phyloP scores from a whole-genome alignment of 2,797 vertebrate species.

The Esox masquinongy region DNA sequence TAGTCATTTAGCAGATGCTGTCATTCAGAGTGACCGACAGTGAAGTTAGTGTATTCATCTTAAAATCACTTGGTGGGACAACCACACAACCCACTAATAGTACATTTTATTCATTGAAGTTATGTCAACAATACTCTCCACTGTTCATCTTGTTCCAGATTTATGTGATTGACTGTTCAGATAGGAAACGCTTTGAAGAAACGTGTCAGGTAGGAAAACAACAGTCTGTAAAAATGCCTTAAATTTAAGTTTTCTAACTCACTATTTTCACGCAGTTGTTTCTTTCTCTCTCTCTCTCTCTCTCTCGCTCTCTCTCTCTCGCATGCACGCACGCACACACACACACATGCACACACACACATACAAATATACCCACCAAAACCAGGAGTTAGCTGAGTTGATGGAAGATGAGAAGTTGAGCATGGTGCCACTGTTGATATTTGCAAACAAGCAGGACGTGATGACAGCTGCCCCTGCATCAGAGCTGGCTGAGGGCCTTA shows the following conservation, averaged over 20 bases:
- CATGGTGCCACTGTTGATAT: constrained; percentile 73
- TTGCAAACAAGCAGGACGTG: constrained; percentile 80
- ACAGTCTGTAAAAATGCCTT: neutral
- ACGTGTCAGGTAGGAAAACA: constrained; percentile 73
- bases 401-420: constrained; percentile 72
- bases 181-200: constrained; percentile 84
- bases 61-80: too few relatives aligned
- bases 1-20: too few relatives aligned
- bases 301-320: neutral
- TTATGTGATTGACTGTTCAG: constrained; percentile 86
- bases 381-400: constrained; percentile 72
- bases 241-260: neutral
- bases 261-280: neutral
- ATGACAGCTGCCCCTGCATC: constrained; percentile 68
- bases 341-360: neutral
- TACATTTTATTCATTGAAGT: too few relatives aligned
- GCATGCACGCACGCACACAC: too few relatives aligned
- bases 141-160: constrained; percentile 68
- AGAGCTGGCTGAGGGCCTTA: constrained; percentile 72
- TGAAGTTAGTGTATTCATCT: too few relatives aligned
- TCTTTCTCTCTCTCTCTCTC: neutral
- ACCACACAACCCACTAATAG: too few relatives aligned
- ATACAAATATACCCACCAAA: neutral
- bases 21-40: too few relatives aligned
- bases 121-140: neutral